Evolutionary conservation across 1,140 invertebrate species (phyloP).

Genomic region (Cyclina sinensis): DNA sequence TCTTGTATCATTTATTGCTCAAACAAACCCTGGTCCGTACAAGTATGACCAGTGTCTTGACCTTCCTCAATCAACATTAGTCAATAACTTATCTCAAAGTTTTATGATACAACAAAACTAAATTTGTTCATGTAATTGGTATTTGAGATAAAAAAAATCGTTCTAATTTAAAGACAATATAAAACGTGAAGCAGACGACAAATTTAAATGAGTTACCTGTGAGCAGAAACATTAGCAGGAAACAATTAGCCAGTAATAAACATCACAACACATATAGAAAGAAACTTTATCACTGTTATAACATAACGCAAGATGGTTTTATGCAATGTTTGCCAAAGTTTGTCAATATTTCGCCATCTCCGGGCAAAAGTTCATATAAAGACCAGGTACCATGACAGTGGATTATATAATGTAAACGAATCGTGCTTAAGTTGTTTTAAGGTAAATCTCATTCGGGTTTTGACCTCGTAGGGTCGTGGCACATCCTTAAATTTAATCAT

Average conservation of each 20-base stretch:
- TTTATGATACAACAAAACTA: constrained; percentile 62
- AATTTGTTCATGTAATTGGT: neutral
- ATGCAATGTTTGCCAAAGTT: constrained; percentile 42
- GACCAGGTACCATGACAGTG: neutral
- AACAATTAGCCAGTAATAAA: neutral
- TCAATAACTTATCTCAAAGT: constrained; percentile 49
- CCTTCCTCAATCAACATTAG: constrained; percentile 24
- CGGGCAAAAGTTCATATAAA: constrained; percentile 35
- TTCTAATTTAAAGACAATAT: neutral
- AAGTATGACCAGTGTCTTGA: constrained; percentile 37
- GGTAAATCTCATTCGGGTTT: neutral
- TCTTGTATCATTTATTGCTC: constrained; percentile 26
- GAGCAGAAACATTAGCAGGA: neutral
- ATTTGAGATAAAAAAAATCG: neutral
- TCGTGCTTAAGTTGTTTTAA: neutral
- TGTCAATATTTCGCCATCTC: constrained; percentile 15
- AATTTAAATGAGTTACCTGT: neutral
- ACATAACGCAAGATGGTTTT: neutral
- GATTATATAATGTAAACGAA: constrained; percentile 38
- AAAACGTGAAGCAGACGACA: neutral
- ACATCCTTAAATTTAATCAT: neutral
- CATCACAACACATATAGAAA: neutral
- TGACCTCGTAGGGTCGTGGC: constrained; percentile 9
- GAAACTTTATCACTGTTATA: neutral
- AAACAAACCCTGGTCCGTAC: constrained; percentile 47